A percentile compares a stretch with the other conserved stretches of the same genome.
phyloP scores from a whole-genome alignment of 2,888 invertebrate species.

The Bugulina stolonifera region DNA sequence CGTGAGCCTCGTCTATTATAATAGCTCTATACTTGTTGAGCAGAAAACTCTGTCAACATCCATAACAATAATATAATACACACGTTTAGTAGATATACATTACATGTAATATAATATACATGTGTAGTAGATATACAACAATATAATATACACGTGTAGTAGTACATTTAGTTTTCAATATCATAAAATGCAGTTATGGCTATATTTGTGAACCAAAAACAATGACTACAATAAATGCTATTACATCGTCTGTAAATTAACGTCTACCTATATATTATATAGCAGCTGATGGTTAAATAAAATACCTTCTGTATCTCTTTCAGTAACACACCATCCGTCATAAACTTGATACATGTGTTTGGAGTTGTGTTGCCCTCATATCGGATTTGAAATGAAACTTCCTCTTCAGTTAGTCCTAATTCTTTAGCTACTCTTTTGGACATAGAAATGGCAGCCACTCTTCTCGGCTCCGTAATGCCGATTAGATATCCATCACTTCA shows the following conservation, averaged over 20 bases:
- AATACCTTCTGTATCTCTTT: constrained; percentile 74
- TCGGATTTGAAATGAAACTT: constrained; percentile 64
- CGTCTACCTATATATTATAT: too few relatives aligned
- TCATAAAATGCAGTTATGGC: too few relatives aligned
- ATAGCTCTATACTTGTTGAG: constrained; percentile 83
- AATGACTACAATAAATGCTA: too few relatives aligned
- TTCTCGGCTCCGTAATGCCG: constrained; percentile 90
- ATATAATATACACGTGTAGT: too few relatives aligned
- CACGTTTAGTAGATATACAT: too few relatives aligned
- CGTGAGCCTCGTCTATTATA: constrained; percentile 95
- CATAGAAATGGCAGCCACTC: constrained; percentile 97
- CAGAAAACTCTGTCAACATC: constrained; percentile 59
- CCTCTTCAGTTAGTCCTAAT: constrained; percentile 64
- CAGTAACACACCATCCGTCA: constrained; percentile 94
- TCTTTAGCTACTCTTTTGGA: constrained; percentile 83
- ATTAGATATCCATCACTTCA: constrained; percentile 65
- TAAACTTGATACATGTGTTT: constrained; percentile 89
- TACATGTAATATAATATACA: too few relatives aligned
- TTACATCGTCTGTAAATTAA: too few relatives aligned
- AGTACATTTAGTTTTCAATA: too few relatives aligned
- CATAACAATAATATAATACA: too few relatives aligned
- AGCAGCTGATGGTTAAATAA: too few relatives aligned
- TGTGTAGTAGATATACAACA: too few relatives aligned
- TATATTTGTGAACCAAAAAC: too few relatives aligned
- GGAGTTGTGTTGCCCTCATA: constrained; percentile 87